A percentile compares a stretch with the other conserved stretches of the same genome.
Evolutionary conservation across 2,113 vertebrate genomes (phyloP).

Genomic region (Varanus salvator): DNA sequence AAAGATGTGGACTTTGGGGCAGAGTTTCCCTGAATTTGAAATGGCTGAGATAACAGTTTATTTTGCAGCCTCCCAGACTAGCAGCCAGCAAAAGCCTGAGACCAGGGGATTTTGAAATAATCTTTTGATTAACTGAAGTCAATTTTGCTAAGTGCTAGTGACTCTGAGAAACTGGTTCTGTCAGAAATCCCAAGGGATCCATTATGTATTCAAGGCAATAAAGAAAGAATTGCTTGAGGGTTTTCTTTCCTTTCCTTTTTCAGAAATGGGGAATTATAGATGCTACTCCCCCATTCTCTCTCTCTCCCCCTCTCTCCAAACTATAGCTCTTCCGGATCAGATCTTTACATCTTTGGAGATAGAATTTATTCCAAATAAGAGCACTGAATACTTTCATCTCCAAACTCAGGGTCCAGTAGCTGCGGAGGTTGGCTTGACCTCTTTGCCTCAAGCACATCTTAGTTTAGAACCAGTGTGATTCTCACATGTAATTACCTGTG

Average conservation of each 20-base stretch:
- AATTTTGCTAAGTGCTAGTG: slow-evolving; percentile 74
- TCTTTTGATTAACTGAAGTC: slow-evolving; percentile 70
- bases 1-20: slow-evolving; percentile 11
- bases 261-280: slow-evolving; percentile 58
- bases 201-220: slow-evolving; percentile 64
- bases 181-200: slow-evolving; percentile 61
- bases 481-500: background rate
- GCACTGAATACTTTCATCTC: background rate
- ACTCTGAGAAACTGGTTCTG: slow-evolving; percentile 65
- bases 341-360: background rate
- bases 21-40: slow-evolving; percentile 41
- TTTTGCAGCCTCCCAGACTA: slow-evolving; percentile 48
- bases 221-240: slow-evolving; percentile 53
- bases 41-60: slow-evolving; percentile 33
- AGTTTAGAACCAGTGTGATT: slow-evolving; percentile 8
- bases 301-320: slow-evolving; percentile 21
- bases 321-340: slow-evolving; percentile 35
- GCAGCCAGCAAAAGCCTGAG: slow-evolving; percentile 25
- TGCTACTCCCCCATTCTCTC: slow-evolving; percentile 37
- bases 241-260: slow-evolving; percentile 16
- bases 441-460: background rate
- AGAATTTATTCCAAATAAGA: slow-evolving; percentile 31
- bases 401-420: slow-evolving; percentile 8
- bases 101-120: slow-evolving; percentile 42
- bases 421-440: background rate